phyloP scores from a whole-genome alignment of 1,140 invertebrate species.

The Cydia fagiglandana region DNA sequence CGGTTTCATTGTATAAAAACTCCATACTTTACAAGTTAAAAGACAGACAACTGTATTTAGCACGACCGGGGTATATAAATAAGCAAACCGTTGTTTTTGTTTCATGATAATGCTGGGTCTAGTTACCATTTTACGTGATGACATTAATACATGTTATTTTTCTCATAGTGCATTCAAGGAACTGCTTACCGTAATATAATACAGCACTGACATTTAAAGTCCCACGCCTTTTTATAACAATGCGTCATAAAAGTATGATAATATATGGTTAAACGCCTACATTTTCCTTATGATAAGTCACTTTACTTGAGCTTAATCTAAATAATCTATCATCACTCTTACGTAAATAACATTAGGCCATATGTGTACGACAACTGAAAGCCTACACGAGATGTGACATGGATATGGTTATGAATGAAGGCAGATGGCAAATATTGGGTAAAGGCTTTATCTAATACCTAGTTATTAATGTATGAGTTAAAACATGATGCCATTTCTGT shows the following conservation, averaged over 20 bases:
- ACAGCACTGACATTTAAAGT: slow-evolving; percentile 18
- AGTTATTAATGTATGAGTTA: too few relatives aligned
- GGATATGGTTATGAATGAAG: neutral
- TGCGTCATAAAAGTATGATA: slow-evolving; percentile 18
- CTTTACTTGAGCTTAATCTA: slow-evolving; percentile 26
- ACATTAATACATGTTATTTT: slow-evolving; percentile 22
- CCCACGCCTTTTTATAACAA: slow-evolving; percentile 28
- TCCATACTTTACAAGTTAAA: too few relatives aligned
- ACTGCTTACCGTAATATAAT: slow-evolving; percentile 26
- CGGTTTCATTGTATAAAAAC: too few relatives aligned
- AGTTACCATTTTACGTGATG: slow-evolving; percentile 17
- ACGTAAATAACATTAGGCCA: slow-evolving; percentile 10
- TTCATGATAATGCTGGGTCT: too few relatives aligned
- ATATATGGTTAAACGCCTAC: slow-evolving; percentile 31
- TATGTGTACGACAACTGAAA: slow-evolving; percentile 4
- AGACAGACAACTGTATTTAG: neutral
- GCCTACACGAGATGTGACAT: neutral
- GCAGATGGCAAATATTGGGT: too few relatives aligned
- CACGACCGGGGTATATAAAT: neutral
- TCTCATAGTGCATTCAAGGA: slow-evolving; percentile 7
- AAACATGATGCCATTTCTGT: too few relatives aligned
- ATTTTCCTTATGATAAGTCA: neutral
- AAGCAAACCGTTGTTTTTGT: slow-evolving; percentile 1
- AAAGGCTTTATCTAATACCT: too few relatives aligned
- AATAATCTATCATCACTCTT: slow-evolving; percentile 31